Evolutionary conservation across 1,140 invertebrate species (phyloP), one percentile per base, ranked within the genome.

Genomic region (Drosophila lacertosa): DNA sequence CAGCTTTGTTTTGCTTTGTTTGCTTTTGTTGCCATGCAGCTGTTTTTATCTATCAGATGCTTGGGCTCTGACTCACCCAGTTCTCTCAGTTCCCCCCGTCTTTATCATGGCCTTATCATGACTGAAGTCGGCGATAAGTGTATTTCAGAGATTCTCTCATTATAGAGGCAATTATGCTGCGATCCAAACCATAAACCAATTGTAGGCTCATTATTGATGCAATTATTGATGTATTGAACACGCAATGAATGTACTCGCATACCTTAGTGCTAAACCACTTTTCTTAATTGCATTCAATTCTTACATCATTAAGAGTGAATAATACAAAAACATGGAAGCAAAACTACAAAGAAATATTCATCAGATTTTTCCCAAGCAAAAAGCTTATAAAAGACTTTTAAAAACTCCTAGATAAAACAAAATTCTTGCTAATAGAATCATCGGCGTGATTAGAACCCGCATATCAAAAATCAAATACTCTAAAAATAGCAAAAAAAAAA

Each of bases 1-100:
- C 4, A 11, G n/a, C 35, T 58, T 45, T 47, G 35, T 32, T 67
- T 47, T 44, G 48, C 68, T 42, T 57, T 40, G 42, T 33, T 47
- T 47, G 44, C 44, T 57, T 20, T 32, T 64, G 77, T 80, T 78
- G 77, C 72, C 63, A 68, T 80, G 80, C 80, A 84, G 80, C 80
- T 86, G 80, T 66, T 81, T 81, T 86, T 84, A 84, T 84, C 80
- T 84, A 74, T 86, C 77, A 81, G 80, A 84, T 84, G 69, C 80
- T 71, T 81, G 51, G 45, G 32, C 20, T 22, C 20, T 84, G 80
- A 84, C 42, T 84, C 80, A 84, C 42, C 22, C 11, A 16, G 48
- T 13, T 4, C 26, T 58, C 42, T 35, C 54, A 58, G n/a, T n/a
- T n/a, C n/a, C n/a, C n/a, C n/a, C n/a, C n/a, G n/a, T n/a, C n/a